Evolutionary conservation across 2,797 vertebrate genomes (phyloP).

Genomic region (Sebastes cheni): DNA sequence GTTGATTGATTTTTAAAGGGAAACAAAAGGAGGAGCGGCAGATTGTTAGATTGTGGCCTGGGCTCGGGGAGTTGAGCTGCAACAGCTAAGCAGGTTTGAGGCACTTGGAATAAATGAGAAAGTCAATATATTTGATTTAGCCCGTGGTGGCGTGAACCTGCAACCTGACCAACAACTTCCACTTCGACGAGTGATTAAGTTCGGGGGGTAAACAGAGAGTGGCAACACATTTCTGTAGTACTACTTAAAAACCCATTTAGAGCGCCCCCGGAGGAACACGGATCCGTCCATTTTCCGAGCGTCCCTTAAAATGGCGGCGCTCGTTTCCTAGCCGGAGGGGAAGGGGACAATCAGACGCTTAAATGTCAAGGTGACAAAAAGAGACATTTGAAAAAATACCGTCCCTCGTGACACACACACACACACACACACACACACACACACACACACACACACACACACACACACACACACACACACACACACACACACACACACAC

Average conservation of each 20-base stretch:
- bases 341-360: constrained; percentile 24
- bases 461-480: constrained; percentile 1
- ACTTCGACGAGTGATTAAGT: constrained; percentile 22
- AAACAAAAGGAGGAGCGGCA: neutral
- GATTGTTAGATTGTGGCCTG: neutral
- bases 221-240: constrained; percentile 7
- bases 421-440: neutral
- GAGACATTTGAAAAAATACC: constrained; percentile 62
- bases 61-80: constrained; percentile 24
- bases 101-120: constrained; percentile 58
- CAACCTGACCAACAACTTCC: constrained; percentile 24
- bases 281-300: constrained; percentile 18
- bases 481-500: neutral
- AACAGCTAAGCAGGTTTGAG: constrained; percentile 39
- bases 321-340: constrained; percentile 23
- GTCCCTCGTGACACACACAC: constrained; percentile 40
- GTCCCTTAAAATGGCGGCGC: constrained; percentile 50
- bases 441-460: neutral
- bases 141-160: constrained; percentile 43
- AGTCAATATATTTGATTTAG: constrained; percentile 74
- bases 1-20: neutral
- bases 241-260: constrained; percentile 49
- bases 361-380: constrained; percentile 80
- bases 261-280: neutral
- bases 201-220: neutral